Evolutionary conservation across 2,113 vertebrate genomes (phyloP).

Genomic region (Heterocephalus glaber): DNA sequence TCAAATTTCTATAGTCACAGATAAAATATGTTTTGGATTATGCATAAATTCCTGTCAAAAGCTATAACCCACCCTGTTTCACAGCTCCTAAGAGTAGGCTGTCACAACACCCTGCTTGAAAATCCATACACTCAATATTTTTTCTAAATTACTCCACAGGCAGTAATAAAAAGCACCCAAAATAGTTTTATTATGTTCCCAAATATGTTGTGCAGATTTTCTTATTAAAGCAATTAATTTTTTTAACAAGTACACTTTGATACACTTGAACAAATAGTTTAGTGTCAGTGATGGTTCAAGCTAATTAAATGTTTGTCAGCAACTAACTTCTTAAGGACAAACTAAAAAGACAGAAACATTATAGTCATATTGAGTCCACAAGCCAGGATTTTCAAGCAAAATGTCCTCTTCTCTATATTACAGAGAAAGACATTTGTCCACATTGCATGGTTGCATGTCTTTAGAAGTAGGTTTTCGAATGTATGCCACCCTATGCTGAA

Average conservation of each 20-base stretch:
- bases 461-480: background rate
- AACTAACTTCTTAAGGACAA: background rate
- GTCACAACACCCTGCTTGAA: background rate
- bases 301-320: background rate
- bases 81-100: background rate
- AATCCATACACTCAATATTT: background rate
- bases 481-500: background rate
- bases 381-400: background rate
- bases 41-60: background rate
- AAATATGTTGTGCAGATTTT: constrained; percentile 3
- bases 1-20: constrained; percentile 21
- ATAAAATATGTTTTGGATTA: constrained; percentile 66
- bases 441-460: constrained; percentile 29
- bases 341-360: background rate
- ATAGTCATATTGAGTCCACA: background rate
- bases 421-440: background rate
- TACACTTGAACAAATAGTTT: background rate
- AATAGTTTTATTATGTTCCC: background rate
- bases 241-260: background rate
- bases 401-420: background rate
- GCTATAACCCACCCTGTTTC: background rate
- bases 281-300: background rate
- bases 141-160: constrained; percentile 1
- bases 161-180: constrained; percentile 24
- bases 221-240: constrained; percentile 36